Evolutionary conservation across 2,113 vertebrate genomes (phyloP).

Genomic region (Sarotherodon lohbergeri): DNA sequence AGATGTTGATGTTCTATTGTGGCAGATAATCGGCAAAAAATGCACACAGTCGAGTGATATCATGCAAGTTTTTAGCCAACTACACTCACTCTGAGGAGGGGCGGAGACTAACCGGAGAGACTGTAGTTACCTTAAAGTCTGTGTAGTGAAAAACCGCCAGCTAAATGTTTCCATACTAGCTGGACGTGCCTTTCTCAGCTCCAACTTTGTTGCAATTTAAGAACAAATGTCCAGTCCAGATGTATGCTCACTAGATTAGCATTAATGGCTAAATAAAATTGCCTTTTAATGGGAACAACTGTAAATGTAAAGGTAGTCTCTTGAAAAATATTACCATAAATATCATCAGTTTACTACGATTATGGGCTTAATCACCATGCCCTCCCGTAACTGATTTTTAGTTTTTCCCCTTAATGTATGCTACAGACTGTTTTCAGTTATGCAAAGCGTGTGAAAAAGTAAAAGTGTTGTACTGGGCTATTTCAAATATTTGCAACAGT

Average conservation of each 20-base stretch:
- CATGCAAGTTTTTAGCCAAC: conserved; percentile 73
- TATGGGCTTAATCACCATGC: not conserved
- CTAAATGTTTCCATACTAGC: not conserved
- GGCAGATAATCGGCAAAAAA: conserved; percentile 16
- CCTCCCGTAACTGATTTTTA: not conserved
- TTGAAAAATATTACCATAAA: not conserved
- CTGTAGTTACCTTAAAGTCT: not conserved
- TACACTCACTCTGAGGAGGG: conserved; percentile 47
- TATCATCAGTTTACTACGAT: not conserved
- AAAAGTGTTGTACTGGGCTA: not conserved
- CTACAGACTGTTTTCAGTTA: not conserved
- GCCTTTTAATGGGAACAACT: not conserved
- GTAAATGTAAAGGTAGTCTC: not conserved
- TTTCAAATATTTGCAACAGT: not conserved
- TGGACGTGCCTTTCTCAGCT: not conserved
- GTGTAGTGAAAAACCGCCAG: not conserved
- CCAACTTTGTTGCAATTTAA: not conserved
- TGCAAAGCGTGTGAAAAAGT: not conserved
- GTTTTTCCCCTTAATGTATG: not conserved
- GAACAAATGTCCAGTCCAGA: not conserved
- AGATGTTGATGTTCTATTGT: not conserved
- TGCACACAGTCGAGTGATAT: conserved; percentile 55
- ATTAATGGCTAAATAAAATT: not conserved
- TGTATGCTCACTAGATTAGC: not conserved
- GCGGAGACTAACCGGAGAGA: conserved; percentile 67